Conservation (phyloP, 2,113 vertebrate species). For the Hymenochirus boettgeri region DNA sequence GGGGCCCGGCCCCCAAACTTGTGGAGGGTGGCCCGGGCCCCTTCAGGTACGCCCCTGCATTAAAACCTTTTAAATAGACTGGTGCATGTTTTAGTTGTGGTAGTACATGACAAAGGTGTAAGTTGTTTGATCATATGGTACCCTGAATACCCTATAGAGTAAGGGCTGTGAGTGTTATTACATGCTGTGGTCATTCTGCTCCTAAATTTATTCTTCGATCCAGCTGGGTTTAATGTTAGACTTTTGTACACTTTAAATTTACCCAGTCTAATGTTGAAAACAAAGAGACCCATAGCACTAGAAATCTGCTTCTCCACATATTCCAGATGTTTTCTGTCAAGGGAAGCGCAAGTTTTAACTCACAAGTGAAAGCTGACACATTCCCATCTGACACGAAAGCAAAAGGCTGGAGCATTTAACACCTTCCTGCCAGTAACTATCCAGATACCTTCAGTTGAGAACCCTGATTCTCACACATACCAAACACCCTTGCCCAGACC, state of each 20-base stretch:
- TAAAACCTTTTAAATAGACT: no score
- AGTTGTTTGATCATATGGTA: no score
- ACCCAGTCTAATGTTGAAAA: not conserved
- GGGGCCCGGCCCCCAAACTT: no score
- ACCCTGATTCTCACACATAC: not conserved
- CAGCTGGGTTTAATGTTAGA: not conserved
- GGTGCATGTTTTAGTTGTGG: no score
- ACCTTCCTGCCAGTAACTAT: constrained; percentile 24
- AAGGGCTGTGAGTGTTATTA: no score
- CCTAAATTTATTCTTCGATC: not conserved
- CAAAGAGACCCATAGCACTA: constrained; percentile 8
- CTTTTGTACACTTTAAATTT: not conserved
- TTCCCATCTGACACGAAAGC: constrained; percentile 34
- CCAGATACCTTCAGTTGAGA: constrained; percentile 4
- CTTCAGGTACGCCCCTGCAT: no score
- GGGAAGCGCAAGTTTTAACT: constrained; percentile 36
- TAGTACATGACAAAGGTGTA: no score
- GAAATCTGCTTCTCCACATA: constrained; percentile 29
- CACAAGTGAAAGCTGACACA: constrained; percentile 42
- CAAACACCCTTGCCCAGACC: not conserved
- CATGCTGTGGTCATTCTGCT: not conserved
- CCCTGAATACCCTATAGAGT: no score
- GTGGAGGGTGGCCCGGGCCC: no score
- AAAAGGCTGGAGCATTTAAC: constrained; percentile 32
- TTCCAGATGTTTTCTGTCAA: constrained; percentile 43